Base-by-base conservation (phyloP, 1,140 invertebrate species). In the Berghia stephanieae region DNA sequence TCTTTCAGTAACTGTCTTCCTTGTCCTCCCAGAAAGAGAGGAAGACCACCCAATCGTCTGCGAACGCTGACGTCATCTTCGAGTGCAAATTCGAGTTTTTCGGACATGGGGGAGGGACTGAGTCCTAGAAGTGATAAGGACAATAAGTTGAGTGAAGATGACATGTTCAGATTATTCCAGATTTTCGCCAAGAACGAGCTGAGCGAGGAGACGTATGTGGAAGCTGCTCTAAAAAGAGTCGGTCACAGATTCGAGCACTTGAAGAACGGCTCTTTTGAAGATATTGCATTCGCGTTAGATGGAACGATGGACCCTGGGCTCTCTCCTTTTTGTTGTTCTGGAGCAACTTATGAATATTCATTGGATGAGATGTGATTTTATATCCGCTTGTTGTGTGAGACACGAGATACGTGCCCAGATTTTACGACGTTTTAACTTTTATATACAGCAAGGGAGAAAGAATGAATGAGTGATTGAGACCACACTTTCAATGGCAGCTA, bases 121-220 rank as follows among this genome's bases (percentile, higher is more conserved):
- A 72, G 55, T 24, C 6, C 34, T 34, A 38, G 24, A 57, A 5
- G 38, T n/a, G 27, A 27, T 16, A 10, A 27, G 16, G 40, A 36
- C 1, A 16, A 31, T 8, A 36, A 36, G 13, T 63, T 66, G 3
- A 71, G 34, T 16, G 21, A 57, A 10, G 16, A 74, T 4, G 79
- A 74, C 44, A 40, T 69, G 18, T 55, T 57, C 36, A 44, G 24
- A 34, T 38, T 81, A 16, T 43, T 79, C 6, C 72, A 75, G 21
- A 49, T 79, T 0, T 79, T 63, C 46, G 80, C 77, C 27, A 69
- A 75, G 40, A 81, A 81, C 49, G 80, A 81, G 49, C 52, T 81
- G 75, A 75, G 42, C 4, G 78, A 81, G 34, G 70, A 67, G 3
- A 78, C 77, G 34, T 70, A n/a, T 79, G 18, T 44, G 57, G 3